Percentiles rank a stretch among this genome's conserved stretches.
These are phyloP conservation scores for Lithophane socia DNA, from an alignment of 2,888 invertebrate genomes.

Conservation along the genomic window DNA sequence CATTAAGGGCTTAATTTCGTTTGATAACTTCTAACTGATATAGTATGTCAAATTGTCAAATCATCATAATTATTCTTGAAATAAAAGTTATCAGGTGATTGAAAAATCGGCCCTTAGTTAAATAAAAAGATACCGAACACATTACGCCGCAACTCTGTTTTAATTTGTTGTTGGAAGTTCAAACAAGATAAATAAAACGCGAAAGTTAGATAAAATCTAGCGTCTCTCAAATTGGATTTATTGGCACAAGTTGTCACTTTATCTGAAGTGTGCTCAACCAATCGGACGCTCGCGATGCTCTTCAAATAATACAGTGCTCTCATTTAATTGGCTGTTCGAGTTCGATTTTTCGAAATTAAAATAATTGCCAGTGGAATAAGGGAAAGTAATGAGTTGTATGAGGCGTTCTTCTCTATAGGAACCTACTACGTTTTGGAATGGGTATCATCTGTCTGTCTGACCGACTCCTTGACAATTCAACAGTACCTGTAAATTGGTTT, in stretches of 20 bases:
- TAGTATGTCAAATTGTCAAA: background rate
- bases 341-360: conserved; percentile 13
- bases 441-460: background rate
- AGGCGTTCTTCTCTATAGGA: background rate
- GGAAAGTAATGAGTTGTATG: background rate
- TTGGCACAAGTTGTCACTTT: conserved; percentile 63
- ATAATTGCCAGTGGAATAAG: conserved; percentile 3
- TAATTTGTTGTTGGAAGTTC: background rate
- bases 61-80: background rate
- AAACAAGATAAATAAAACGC: background rate
- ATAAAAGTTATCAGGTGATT: background rate
- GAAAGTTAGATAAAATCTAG: conserved; percentile 52
- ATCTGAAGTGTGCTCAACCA: conserved; percentile 62
- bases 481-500: background rate
- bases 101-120: background rate
- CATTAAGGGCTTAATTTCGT: background rate
- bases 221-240: conserved; percentile 68
- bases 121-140: background rate
- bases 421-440: background rate
- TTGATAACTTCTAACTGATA: background rate
- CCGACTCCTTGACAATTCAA: background rate
- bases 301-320: conserved; percentile 33
- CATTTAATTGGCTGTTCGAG: conserved; percentile 37
- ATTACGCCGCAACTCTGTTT: background rate
- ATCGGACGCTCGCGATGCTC: conserved; percentile 41